Conservation (phyloP, 1,140 invertebrate genomes). For the Daktulosphaira vitifoliae region DNA sequence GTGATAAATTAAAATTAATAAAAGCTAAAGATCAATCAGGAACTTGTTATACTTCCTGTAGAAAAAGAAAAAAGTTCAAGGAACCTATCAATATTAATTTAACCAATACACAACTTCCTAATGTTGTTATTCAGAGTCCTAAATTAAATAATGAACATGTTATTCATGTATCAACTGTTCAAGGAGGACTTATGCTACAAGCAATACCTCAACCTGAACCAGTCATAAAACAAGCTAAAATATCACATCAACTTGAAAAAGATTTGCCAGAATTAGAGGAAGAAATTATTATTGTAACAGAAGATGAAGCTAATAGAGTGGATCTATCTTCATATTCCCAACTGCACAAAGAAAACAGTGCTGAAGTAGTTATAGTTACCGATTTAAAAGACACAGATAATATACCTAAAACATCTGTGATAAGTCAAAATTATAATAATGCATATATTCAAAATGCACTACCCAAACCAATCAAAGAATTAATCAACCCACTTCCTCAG, state of each 20-base stretch:
- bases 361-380: constrained; percentile 16
- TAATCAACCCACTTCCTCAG: no score
- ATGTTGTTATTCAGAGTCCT: no score
- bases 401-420: background rate
- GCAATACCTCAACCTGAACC: background rate
- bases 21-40: background rate
- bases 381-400: background rate
- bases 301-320: constrained; percentile 3
- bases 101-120: background rate
- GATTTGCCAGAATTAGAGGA: background rate
- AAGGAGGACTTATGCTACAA: constrained; percentile 24
- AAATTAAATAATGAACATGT: background rate
- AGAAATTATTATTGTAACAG: constrained; percentile 26
- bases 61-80: constrained; percentile 5
- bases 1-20: constrained; percentile 24
- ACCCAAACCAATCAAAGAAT: background rate
- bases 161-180: constrained; percentile 15
- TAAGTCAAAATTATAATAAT: background rate
- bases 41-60: background rate
- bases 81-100: background rate
- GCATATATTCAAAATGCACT: background rate
- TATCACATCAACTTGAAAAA: no score
- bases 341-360: constrained; percentile 6
- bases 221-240: no score
- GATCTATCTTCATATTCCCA: background rate